Conservation (phyloP, 1,140 invertebrate species). For the Antheraea mylitta region DNA sequence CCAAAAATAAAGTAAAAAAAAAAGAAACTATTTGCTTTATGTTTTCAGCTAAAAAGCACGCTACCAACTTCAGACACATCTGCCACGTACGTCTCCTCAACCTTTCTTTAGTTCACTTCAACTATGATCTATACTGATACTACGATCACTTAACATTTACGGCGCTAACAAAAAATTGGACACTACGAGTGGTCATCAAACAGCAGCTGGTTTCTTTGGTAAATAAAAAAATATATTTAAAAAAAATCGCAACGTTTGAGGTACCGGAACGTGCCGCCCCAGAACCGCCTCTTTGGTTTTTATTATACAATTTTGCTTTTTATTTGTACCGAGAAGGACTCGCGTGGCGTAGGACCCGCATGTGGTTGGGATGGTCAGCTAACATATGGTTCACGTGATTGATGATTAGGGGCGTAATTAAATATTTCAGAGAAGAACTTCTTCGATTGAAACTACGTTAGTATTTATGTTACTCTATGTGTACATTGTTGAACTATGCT, state of each 20-base stretch:
- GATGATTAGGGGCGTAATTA: not conserved
- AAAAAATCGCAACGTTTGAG: conserved; percentile 47
- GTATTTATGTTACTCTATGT: no score
- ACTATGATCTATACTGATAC: no score
- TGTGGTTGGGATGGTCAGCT: conserved; percentile 28
- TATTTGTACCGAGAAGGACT: conserved; percentile 33
- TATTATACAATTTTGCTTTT: conserved; percentile 40
- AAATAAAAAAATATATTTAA: conserved; percentile 30
- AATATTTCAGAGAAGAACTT: no score
- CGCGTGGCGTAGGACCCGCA: not conserved
- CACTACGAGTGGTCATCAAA: conserved; percentile 66
- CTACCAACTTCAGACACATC: not conserved
- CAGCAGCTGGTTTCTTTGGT: conserved; percentile 57
- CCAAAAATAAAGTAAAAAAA: no score
- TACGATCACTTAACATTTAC: conserved; percentile 53
- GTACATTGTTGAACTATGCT: no score
- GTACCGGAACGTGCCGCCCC: conserved; percentile 62
- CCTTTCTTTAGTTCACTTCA: conserved; percentile 42
- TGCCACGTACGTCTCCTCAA: conserved; percentile 16
- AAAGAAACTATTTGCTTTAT: not conserved
- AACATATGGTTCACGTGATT: conserved; percentile 31
- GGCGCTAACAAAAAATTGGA: conserved; percentile 45
- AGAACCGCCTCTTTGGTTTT: conserved; percentile 52
- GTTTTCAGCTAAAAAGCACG: not conserved
- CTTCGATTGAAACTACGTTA: no score